Evolutionary conservation across 2,888 invertebrate genomes (phyloP).

Genomic region (Amphipyra tragopoginis): DNA sequence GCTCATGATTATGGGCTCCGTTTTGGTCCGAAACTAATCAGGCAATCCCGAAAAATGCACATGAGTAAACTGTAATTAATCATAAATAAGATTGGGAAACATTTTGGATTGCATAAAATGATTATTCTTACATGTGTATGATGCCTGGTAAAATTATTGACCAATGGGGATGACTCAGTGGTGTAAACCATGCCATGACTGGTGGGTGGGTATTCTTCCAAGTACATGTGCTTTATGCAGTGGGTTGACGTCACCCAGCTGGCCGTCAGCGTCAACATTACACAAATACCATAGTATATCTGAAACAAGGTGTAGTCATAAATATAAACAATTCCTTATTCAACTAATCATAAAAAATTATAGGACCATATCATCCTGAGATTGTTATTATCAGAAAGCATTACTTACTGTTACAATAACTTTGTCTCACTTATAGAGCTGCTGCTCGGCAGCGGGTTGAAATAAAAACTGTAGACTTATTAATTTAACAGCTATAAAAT

Average conservation of each 20-base stretch:
- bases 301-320: slow-evolving; percentile 71
- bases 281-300: slow-evolving; percentile 97
- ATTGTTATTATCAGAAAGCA: background rate
- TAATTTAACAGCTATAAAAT: too few relatives aligned
- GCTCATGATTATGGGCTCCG: too few relatives aligned
- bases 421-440: background rate
- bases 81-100: too few relatives aligned
- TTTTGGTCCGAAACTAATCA: too few relatives aligned
- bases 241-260: slow-evolving; percentile 98
- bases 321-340: too few relatives aligned
- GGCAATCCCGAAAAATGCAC: too few relatives aligned
- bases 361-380: too few relatives aligned
- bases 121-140: slow-evolving; percentile 74
- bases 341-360: too few relatives aligned
- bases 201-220: slow-evolving; percentile 83
- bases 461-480: background rate
- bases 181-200: slow-evolving; percentile 82
- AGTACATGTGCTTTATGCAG: slow-evolving; percentile 95
- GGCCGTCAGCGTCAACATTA: slow-evolving; percentile 95
- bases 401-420: too few relatives aligned
- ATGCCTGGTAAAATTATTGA: slow-evolving; percentile 77
- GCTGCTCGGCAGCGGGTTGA: background rate
- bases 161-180: slow-evolving; percentile 75
- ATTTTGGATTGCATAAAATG: background rate
- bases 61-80: too few relatives aligned